These are phyloP conservation scores for Ophion slaviceki DNA, from an alignment of 2,888 invertebrate genomes.

Conservation along the genomic window DNA sequence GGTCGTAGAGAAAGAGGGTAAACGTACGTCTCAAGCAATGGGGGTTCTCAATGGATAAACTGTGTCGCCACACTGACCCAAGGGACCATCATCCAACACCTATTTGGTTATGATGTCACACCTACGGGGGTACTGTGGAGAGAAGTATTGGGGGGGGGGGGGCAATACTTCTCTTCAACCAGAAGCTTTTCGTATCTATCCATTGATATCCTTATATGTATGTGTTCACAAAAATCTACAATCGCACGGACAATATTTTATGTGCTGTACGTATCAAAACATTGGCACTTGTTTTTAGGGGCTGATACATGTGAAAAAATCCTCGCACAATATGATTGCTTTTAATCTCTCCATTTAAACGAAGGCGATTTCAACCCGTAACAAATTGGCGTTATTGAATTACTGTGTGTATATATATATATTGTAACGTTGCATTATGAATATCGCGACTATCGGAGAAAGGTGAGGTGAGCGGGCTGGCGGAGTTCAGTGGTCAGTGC, in stretches of 20 bases:
- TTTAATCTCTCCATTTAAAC: too few relatives aligned
- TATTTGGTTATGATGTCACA: slow-evolving; percentile 82
- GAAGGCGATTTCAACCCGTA: too few relatives aligned
- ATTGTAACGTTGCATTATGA: too few relatives aligned
- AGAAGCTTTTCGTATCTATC: slow-evolving; percentile 46
- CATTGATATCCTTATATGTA: slow-evolving; percentile 35
- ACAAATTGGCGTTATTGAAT: too few relatives aligned
- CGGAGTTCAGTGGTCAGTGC: too few relatives aligned
- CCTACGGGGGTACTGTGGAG: slow-evolving; percentile 41
- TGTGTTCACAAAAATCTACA: background rate
- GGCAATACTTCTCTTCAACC: background rate
- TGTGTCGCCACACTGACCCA: slow-evolving; percentile 83
- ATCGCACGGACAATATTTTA: background rate
- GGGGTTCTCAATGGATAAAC: slow-evolving; percentile 84
- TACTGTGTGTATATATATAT: too few relatives aligned
- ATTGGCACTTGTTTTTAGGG: too few relatives aligned
- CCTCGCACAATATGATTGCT: too few relatives aligned
- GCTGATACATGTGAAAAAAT: too few relatives aligned
- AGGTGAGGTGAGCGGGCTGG: too few relatives aligned
- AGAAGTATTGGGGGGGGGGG: too few relatives aligned
- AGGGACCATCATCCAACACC: slow-evolving; percentile 82
- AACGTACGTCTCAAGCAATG: slow-evolving; percentile 69
- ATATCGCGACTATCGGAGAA: too few relatives aligned
- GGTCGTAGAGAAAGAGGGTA: slow-evolving; percentile 49
- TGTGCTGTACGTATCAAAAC: background rate